Base-by-base conservation (phyloP, 2,113 vertebrate species). In the Synchiropus splendidus region DNA sequence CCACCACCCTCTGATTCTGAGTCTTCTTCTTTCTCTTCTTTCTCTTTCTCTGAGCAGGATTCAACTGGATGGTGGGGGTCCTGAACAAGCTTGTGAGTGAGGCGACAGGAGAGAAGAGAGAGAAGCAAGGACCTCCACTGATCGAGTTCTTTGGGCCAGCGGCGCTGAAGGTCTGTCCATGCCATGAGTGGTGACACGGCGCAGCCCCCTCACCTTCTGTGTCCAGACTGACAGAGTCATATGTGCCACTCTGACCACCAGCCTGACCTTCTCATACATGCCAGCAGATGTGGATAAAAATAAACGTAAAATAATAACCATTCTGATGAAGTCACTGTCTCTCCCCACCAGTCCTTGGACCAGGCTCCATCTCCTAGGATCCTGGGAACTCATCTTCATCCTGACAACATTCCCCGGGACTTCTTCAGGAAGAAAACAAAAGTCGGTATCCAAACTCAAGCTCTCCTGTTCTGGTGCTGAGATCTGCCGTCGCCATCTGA, bases 51-150 rank as follows among this genome's bases (percentile, higher is more conserved):
- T 46, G 17, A 30, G 16, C 39, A 81, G 79, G 79, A 16, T 84
- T 78, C 39, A 82, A 82, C 65, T 83, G 81, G 81, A 79, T 79
- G 70, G 51, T 75, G 2, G 81, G 65, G 0, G 64, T 82, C n/a
- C 0, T 82, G 46, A 67, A 5, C 54, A 76, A 74, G 48, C 65
- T 82, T 31, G 64, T 77, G 0, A 17, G 44, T 1, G 67, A 54
- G 12, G 37, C 53, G 17, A 67, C 40, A 0, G 76, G 57, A 11
- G 4, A 2, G 6, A 65, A 49, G 4, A 11, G 0, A 0, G 68
- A 76, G 2, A 17, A 27, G 27, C 67, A 4, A 31, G 27, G 30
- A 12, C 58, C 68, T 0, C 75, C 74, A 0, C 35, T 83, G 12
- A 72, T 83, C 0, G 81, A 83, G 63, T 82, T 83, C 30, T 48